These are phyloP conservation scores for Lochmaea crataegi DNA, from an alignment of 2,888 invertebrate species.

Conservation along the genomic window DNA sequence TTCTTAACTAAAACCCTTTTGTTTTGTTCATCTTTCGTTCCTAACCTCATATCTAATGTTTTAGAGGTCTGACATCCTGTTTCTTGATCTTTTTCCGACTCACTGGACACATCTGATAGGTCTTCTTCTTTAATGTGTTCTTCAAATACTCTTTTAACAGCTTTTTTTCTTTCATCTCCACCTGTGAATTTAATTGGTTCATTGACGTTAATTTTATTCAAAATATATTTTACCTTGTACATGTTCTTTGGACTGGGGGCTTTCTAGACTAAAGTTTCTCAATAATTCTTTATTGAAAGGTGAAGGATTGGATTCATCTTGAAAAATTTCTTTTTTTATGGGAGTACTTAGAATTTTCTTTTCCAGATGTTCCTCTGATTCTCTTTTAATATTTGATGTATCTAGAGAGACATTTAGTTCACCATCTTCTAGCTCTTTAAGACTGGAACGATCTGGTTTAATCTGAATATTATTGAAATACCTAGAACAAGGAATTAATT, in stretches of 20 bases:
- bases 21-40: not conserved
- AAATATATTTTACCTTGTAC: not conserved
- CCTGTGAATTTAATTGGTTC: not conserved
- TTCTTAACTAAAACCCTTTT: slow-evolving; percentile 32
- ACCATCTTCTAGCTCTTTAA: not conserved
- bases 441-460: not conserved
- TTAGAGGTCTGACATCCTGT: slow-evolving; percentile 10
- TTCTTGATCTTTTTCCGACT: slow-evolving; percentile 15
- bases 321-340: slow-evolving; percentile 39
- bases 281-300: slow-evolving; percentile 53
- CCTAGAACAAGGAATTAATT: not conserved
- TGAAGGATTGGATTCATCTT: slow-evolving; percentile 50
- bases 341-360: slow-evolving; percentile 30
- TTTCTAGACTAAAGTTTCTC: slow-evolving; percentile 43
- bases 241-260: slow-evolving; percentile 31
- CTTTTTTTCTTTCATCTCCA: slow-evolving; percentile 14
- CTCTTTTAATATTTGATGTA: slow-evolving; percentile 32
- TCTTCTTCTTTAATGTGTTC: slow-evolving; percentile 2
- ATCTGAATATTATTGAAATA: slow-evolving; percentile 23
- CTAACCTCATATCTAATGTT: slow-evolving; percentile 22
- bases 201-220: not conserved
- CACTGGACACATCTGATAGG: not conserved
- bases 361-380: slow-evolving; percentile 22
- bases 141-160: slow-evolving; percentile 24
- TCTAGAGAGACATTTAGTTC: not conserved